Evolutionary conservation across 2,797 vertebrate species (phyloP), one percentile per base, ranked within the genome.

Genomic region (Halcyon leucocephala): DNA sequence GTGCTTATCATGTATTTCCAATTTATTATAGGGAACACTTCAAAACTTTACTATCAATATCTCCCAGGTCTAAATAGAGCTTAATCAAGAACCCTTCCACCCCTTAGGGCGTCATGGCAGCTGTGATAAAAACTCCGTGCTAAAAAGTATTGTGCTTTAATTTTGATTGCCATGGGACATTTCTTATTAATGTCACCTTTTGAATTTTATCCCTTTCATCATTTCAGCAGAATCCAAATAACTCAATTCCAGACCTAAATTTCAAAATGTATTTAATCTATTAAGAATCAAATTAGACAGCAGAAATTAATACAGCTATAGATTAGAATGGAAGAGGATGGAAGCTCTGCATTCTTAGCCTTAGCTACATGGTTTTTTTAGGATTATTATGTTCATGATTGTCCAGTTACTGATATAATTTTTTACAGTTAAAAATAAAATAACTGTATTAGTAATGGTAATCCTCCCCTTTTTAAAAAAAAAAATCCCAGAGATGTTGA

Each of bases 381-480:
- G 22, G 24, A 62, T 62, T 77, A 25, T 57, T 62, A 17, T 54
- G 25, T 19, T 42, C 48, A 18, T 37, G 17, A 66, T 46, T 70
- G 5, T 72, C 33, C 28, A 61, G 20, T 65, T 61, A 60, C 14
- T 61, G 14, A 35, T 8, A 29, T 4, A 9, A 2, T 7, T 55
- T 88, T 70, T 61, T 49, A 37, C 1, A 73, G 65, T 44, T 69
- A 52, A 81, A 81, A 82, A 21, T 29, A 51, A 57, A 67, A 33
- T 35, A 39, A 14, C n/a, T 48, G 6, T 52, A 12, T 60, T 39
- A 60, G 22, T 76, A 22, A 46, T 31, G 4, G 42, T 39, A 65
- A 46, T 3, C 3, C 0, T 0, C 2, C 2, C 14, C 1, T n/a
- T 49, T 65, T 86, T 39, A 16, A 21, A 83, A 55, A 49, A 81